phyloP scores from a whole-genome alignment of 2,113 vertebrate genomes.

The Rafetus swinhoei region DNA sequence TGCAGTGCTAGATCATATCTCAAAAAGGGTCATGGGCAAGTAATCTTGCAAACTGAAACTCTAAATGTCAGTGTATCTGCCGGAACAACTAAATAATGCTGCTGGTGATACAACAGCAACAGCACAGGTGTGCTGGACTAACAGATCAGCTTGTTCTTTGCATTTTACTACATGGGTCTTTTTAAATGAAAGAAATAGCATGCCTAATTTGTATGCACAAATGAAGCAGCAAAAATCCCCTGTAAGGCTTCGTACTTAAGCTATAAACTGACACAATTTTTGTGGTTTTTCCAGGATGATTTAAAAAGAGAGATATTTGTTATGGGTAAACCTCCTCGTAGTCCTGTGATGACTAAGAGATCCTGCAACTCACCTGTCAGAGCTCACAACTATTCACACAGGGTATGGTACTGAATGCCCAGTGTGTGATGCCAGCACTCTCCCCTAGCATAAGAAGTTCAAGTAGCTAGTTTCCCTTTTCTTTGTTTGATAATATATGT shows the following conservation, averaged over 20 bases:
- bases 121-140: not conserved
- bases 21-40: not conserved
- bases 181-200: constrained; percentile 19
- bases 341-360: constrained; percentile 91
- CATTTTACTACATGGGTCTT: not conserved
- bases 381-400: constrained; percentile 85
- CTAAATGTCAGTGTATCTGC: not conserved
- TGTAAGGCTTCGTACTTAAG: constrained; percentile 5
- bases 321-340: constrained; percentile 95
- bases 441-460: constrained; percentile 12
- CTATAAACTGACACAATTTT: constrained; percentile 72
- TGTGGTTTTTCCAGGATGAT: constrained; percentile 90
- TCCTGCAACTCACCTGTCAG: constrained; percentile 86
- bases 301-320: constrained; percentile 87
- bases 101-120: not conserved
- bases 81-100: not conserved
- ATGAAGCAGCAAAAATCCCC: not conserved
- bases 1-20: not conserved
- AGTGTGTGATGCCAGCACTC: constrained; percentile 39
- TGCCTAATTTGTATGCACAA: constrained; percentile 25
- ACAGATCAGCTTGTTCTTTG: not conserved
- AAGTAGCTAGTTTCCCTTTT: constrained; percentile 28
- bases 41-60: not conserved
- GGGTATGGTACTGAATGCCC: constrained; percentile 88
- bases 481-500: constrained; percentile 32